Base-by-base conservation (phyloP, 2,888 invertebrate species). In the Erebia ligea region DNA sequence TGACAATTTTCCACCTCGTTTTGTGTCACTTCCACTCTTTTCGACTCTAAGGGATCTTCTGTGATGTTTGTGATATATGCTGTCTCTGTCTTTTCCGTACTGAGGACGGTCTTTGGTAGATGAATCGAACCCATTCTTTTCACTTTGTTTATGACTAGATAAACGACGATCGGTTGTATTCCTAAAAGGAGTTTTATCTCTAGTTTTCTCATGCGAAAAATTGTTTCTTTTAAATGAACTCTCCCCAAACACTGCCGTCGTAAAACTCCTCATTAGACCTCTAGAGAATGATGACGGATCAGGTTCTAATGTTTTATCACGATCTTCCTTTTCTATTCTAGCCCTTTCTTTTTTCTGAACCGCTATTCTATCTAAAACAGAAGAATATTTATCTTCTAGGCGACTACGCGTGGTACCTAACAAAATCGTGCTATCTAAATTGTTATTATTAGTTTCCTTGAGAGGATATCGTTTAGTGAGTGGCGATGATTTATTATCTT, bases 311-410 rank as follows among this genome's bases (percentile, higher is more conserved):
- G 96, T 96, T 87, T 95, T 95, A 78, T 97, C 97, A 1, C 94
- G 94, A 82, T 96, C 94, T 80, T 94, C 94, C 75, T 91, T 92
- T 76, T 91, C 90, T 74, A 85, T 90, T 73, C 85, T 86, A 62
- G 94, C 94, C 63, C 89, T 90, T 77, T 94, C 93, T 74, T 95
- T 94, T 81, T 94, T 94, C 78, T 95, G 92, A 63, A 86, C 85
- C 40, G 96, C 95, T 77, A 96, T 95, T 81, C 95, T 95, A 82
- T 97, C 96, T 79, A 97, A 89, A 25, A 97, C 95, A 19, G 96
- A 95, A 1, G 96, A 95, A 87, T 97, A 97, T 87, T 97, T 97
- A 83, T 97, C 96, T 90, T 97, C 97, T 79, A 97, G 90, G 19
- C 96, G 95, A 73, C 94, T 95, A 67, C 96, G 94, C 40, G 96